phyloP scores from a whole-genome alignment of 2,888 invertebrate genomes.

The Thymelicus lineola region DNA sequence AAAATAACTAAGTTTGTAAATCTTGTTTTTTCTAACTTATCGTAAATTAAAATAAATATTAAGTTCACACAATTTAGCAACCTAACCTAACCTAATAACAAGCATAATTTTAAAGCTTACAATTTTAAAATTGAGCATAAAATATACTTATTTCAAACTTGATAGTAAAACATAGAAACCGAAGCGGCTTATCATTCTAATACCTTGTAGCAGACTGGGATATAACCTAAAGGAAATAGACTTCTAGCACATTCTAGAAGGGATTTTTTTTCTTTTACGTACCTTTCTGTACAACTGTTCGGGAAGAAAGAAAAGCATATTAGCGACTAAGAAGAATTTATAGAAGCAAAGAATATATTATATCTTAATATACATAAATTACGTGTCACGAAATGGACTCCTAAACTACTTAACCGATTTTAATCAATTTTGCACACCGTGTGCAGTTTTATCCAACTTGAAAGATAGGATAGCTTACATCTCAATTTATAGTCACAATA shows the following conservation, averaged over 20 bases:
- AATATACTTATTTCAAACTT: neutral
- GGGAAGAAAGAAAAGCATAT: conserved; percentile 32
- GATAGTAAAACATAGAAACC: too few species aligned
- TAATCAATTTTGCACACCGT: too few species aligned
- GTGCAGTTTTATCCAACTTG: too few species aligned
- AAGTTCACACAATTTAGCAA: neutral
- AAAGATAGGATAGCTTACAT: too few species aligned
- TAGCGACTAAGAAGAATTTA: conserved; percentile 19
- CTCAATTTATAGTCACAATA: too few species aligned
- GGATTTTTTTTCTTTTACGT: conserved; percentile 23
- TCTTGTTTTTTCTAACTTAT: too few species aligned
- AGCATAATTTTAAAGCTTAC: neutral
- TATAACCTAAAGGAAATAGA: neutral
- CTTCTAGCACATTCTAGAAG: conserved; percentile 25
- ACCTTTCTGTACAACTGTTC: conserved; percentile 37
- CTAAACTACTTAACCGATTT: too few species aligned
- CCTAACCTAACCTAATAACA: neutral
- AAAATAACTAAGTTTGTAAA: too few species aligned
- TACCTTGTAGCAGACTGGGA: neutral
- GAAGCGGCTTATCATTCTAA: neutral
- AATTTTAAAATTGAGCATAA: neutral
- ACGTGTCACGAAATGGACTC: too few species aligned
- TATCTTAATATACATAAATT: too few species aligned
- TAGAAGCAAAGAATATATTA: neutral
- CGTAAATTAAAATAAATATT: neutral